Percentiles rank a stretch among this genome's conserved stretches.
Evolutionary conservation across 2,888 invertebrate genomes (phyloP).

Genomic region (Autographa gamma): DNA sequence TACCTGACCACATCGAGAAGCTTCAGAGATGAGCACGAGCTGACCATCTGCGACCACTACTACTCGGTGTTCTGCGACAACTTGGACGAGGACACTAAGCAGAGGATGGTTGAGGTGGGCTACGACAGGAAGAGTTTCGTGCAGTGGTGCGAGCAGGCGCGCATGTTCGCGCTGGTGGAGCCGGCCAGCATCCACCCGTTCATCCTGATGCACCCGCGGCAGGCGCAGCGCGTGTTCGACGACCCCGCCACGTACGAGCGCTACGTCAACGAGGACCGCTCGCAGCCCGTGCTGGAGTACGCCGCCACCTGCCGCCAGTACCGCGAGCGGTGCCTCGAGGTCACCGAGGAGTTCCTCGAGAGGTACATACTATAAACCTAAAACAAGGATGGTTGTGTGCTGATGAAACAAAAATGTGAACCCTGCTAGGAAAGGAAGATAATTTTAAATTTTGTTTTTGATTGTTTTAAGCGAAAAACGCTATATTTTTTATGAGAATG

Average conservation of each 20-base stretch:
- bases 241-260: conserved; percentile 65
- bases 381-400: no score
- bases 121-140: conserved; percentile 63
- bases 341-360: conserved; percentile 74
- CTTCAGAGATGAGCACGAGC: conserved; percentile 71
- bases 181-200: conserved; percentile 61
- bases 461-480: no score
- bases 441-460: background rate
- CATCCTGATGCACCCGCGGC: conserved; percentile 64
- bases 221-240: conserved; percentile 63
- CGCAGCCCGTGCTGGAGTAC: conserved; percentile 63
- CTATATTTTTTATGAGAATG: no score
- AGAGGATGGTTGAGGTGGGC: conserved; percentile 61
- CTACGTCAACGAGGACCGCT: conserved; percentile 59
- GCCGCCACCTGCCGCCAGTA: conserved; percentile 59
- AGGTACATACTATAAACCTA: conserved; percentile 52
- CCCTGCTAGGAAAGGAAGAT: background rate
- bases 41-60: conserved; percentile 67
- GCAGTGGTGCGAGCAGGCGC: conserved; percentile 63
- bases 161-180: conserved; percentile 65
- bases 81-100: conserved; percentile 63
- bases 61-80: conserved; percentile 65
- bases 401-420: background rate
- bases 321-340: conserved; percentile 65
- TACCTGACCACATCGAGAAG: conserved; percentile 71